phyloP scores from a whole-genome alignment of 2,797 vertebrate species.

The Anguilla marmorata region DNA sequence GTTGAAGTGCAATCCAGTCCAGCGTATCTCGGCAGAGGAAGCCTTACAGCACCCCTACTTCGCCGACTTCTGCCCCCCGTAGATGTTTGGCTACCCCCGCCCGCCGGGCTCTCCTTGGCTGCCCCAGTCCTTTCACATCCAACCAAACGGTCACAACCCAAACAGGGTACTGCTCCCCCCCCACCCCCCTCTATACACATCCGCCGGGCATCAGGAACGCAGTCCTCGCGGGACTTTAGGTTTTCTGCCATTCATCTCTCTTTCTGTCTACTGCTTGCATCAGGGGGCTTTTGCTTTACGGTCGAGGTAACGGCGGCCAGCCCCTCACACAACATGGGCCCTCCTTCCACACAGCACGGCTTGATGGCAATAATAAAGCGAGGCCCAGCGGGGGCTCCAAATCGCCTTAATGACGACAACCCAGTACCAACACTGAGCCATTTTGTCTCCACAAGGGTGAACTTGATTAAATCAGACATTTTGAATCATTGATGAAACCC shows the following conservation, averaged over 20 bases:
- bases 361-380: neutral
- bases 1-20: slow-evolving; percentile 88
- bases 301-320: neutral
- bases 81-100: slow-evolving; percentile 48
- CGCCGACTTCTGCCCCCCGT: slow-evolving; percentile 79
- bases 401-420: neutral
- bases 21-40: slow-evolving; percentile 87
- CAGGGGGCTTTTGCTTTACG: slow-evolving; percentile 2
- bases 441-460: neutral
- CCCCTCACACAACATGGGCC: neutral
- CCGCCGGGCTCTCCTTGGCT: slow-evolving; percentile 36
- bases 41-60: slow-evolving; percentile 89
- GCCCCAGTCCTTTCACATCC: neutral
- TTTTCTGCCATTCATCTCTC: slow-evolving; percentile 47
- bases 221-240: slow-evolving; percentile 48
- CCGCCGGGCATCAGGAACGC: slow-evolving; percentile 51
- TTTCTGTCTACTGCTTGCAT: slow-evolving; percentile 35
- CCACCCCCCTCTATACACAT: neutral
- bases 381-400: neutral
- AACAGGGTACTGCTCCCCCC: neutral
- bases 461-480: neutral
- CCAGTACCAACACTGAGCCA: neutral
- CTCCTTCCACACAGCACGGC: neutral
- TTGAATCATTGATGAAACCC: neutral
- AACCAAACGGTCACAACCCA: neutral